These are phyloP conservation scores for Ptychadena robeensis DNA, from an alignment of 2,797 vertebrate genomes.

Conservation along the genomic window DNA sequence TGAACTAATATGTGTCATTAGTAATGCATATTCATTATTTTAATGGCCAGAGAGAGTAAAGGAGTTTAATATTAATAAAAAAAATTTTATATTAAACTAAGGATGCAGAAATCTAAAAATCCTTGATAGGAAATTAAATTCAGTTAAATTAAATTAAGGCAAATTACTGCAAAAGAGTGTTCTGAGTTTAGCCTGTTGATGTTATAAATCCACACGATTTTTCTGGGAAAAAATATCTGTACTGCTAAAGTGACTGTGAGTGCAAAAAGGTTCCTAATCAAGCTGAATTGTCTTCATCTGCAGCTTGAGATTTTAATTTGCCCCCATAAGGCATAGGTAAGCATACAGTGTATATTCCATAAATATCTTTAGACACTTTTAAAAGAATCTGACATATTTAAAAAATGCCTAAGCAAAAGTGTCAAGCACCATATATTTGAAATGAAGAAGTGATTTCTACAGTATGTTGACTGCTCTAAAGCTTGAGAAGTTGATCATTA, in stretches of 20 bases:
- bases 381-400: neutral
- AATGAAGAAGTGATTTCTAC: no score
- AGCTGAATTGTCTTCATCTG: no score
- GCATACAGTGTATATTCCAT: no score
- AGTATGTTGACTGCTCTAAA: neutral
- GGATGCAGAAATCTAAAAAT: neutral
- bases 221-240: neutral
- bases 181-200: neutral
- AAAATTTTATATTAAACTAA: neutral
- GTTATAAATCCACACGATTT: neutral
- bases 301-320: no score
- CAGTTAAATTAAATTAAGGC: neutral
- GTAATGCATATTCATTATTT: neutral
- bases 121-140: neutral
- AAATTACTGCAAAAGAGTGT: neutral
- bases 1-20: constrained; percentile 24
- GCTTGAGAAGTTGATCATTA: neutral
- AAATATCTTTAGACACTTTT: no score
- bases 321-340: no score
- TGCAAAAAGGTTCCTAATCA: no score
- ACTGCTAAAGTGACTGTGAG: neutral
- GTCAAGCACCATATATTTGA: no score
- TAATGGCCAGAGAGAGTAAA: neutral
- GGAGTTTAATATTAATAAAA: neutral
- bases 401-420: no score